Conservation (phyloP, 2,888 invertebrate species). For the Pogonocherus hispidulus region DNA sequence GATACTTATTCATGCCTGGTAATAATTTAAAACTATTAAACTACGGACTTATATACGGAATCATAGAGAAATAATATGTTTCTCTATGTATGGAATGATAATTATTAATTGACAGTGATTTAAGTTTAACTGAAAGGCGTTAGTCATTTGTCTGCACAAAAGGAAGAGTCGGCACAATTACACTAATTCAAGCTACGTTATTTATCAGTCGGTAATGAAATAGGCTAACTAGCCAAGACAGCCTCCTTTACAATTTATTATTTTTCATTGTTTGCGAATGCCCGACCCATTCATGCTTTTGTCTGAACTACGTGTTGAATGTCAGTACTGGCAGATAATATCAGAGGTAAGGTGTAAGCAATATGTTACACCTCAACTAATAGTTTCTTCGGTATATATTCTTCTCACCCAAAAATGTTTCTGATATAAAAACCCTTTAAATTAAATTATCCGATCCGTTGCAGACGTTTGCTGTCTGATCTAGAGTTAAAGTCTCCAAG, state of each 20-base stretch:
- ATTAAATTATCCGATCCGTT: too few relatives aligned
- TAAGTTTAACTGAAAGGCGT: slow-evolving; percentile 34
- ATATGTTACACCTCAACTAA: too few relatives aligned
- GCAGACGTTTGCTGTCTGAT: slow-evolving; percentile 12
- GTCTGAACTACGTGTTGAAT: background rate
- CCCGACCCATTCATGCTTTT: background rate
- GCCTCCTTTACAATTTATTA: slow-evolving; percentile 26
- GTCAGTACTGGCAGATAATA: too few relatives aligned
- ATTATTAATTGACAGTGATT: slow-evolving; percentile 36
- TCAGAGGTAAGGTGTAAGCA: too few relatives aligned
- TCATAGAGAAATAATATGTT: too few relatives aligned
- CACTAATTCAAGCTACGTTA: slow-evolving; percentile 34
- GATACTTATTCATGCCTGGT: too few relatives aligned
- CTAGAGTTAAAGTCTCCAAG: background rate
- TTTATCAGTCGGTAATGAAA: slow-evolving; percentile 45
- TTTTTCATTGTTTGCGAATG: slow-evolving; percentile 3
- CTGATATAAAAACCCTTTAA: too few relatives aligned
- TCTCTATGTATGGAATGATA: too few relatives aligned
- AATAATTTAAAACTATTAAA: too few relatives aligned
- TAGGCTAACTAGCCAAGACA: slow-evolving; percentile 43
- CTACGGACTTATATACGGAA: too few relatives aligned
- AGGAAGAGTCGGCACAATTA: slow-evolving; percentile 25
- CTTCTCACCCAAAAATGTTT: too few relatives aligned
- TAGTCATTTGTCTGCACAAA: slow-evolving; percentile 37
- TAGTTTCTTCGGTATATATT: too few relatives aligned